Conservation (phyloP, 2,113 vertebrate species). For the Brachirus orientalis region DNA sequence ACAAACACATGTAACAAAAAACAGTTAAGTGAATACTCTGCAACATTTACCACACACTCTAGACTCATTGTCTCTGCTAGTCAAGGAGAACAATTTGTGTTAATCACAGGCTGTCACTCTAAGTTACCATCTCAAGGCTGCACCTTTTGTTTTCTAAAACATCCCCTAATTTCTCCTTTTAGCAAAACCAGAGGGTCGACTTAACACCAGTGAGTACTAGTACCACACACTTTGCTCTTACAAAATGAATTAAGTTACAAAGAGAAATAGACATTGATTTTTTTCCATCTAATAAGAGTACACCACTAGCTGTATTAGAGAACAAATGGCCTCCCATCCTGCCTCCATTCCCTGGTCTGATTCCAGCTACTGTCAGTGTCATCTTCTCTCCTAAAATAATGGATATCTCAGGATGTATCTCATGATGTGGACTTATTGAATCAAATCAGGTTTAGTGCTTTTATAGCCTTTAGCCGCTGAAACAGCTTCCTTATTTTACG, state of each 20-base stretch:
- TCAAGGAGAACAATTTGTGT: constrained; percentile 59
- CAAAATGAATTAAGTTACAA: constrained; percentile 33
- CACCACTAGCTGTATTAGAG: constrained; percentile 28
- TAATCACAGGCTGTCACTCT: constrained; percentile 74
- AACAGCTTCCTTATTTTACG: background rate
- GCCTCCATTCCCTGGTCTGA: constrained; percentile 16
- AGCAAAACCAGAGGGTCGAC: constrained; percentile 44
- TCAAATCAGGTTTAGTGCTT: constrained; percentile 8
- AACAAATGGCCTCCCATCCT: constrained; percentile 12
- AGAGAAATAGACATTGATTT: constrained; percentile 46
- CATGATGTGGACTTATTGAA: constrained; percentile 7
- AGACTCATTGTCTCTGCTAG: constrained; percentile 65
- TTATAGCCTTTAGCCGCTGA: background rate
- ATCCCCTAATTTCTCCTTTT: constrained; percentile 66
- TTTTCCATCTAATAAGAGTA: constrained; percentile 52
- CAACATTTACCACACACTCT: constrained; percentile 49
- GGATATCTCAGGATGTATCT: background rate
- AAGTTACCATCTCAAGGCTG: constrained; percentile 73
- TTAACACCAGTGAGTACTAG: constrained; percentile 51
- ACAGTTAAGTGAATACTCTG: constrained; percentile 17
- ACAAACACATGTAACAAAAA: background rate
- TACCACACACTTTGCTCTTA: constrained; percentile 28
- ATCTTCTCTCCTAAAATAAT: constrained; percentile 33
- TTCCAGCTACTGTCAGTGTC: constrained; percentile 44
- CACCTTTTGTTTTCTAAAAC: constrained; percentile 75